These are phyloP conservation scores for Rhopalosiphum padi DNA, from an alignment of 1,140 invertebrate genomes.

Conservation along the genomic window DNA sequence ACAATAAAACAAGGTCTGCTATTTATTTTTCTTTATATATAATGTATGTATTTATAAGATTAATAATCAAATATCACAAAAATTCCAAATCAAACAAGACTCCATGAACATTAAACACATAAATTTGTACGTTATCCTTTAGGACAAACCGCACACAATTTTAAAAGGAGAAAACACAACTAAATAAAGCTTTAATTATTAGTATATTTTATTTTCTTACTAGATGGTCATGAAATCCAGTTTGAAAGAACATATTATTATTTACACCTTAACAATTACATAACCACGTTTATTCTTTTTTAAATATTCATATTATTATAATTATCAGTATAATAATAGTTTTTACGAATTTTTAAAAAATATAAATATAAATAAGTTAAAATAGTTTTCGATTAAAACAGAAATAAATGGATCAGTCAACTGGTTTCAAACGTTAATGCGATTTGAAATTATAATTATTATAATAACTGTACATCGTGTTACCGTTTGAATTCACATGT, in stretches of 20 bases:
- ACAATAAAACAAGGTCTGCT: slow-evolving; percentile 52
- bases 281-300: slow-evolving; percentile 48
- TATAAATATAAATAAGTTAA: slow-evolving; percentile 58
- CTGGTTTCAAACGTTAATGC: slow-evolving; percentile 56
- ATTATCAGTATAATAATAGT: slow-evolving; percentile 54
- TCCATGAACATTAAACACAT: slow-evolving; percentile 57
- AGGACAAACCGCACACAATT: not conserved
- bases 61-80: slow-evolving; percentile 58
- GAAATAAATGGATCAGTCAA: slow-evolving; percentile 57
- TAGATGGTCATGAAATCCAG: slow-evolving; percentile 56
- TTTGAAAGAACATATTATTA: slow-evolving; percentile 56
- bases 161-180: slow-evolving; percentile 37
- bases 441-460: slow-evolving; percentile 56
- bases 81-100: slow-evolving; percentile 57
- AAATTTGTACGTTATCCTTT: slow-evolving; percentile 46
- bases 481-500: slow-evolving; percentile 48
- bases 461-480: slow-evolving; percentile 45
- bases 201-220: slow-evolving; percentile 28
- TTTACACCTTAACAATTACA: slow-evolving; percentile 57
- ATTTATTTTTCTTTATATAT: slow-evolving; percentile 40
- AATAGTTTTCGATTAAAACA: slow-evolving; percentile 57
- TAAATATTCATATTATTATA: slow-evolving; percentile 54
- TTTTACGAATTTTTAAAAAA: slow-evolving; percentile 53
- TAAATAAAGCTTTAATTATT: slow-evolving; percentile 34
- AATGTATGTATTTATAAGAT: slow-evolving; percentile 57